Conservation (phyloP, 2,888 invertebrate species). For the Mylabris sibirica region DNA sequence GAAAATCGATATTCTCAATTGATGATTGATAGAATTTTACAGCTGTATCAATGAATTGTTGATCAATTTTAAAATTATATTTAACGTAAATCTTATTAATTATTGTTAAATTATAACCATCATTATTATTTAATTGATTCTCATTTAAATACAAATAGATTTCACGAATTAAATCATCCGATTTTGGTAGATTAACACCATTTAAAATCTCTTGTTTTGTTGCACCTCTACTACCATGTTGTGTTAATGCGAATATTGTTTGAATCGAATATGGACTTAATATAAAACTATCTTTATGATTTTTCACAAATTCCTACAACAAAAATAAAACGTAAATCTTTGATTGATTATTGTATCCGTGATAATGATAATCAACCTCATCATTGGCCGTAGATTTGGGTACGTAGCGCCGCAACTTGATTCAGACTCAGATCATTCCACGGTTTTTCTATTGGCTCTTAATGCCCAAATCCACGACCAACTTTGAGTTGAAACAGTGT, state of each 20-base stretch:
- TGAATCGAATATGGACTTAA: constrained; percentile 49
- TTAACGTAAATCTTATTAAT: constrained; percentile 70
- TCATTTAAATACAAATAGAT: constrained; percentile 33
- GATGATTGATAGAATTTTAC: constrained; percentile 69
- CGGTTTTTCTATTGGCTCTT: no score
- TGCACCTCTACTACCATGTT: constrained; percentile 44
- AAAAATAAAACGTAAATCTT: neutral
- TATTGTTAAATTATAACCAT: constrained; percentile 42
- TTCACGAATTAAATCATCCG: constrained; percentile 33
- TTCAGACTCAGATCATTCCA: no score
- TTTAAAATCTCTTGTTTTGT: constrained; percentile 42
- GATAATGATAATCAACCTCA: no score
- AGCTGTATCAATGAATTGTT: constrained; percentile 66
- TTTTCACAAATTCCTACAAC: constrained; percentile 40
- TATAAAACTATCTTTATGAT: constrained; percentile 41
- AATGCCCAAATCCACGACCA: no score
- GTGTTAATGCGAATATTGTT: constrained; percentile 45
- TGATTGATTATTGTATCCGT: neutral
- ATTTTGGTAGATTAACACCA: constrained; percentile 43
- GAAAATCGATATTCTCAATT: constrained; percentile 61
- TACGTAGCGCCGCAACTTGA: no score
- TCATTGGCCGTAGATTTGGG: no score
- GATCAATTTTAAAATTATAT: constrained; percentile 63
- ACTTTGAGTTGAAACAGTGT: no score
- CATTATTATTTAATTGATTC: constrained; percentile 37